phyloP scores from a whole-genome alignment of 2,113 vertebrate species.

The Urocynchramus pylzowi region DNA sequence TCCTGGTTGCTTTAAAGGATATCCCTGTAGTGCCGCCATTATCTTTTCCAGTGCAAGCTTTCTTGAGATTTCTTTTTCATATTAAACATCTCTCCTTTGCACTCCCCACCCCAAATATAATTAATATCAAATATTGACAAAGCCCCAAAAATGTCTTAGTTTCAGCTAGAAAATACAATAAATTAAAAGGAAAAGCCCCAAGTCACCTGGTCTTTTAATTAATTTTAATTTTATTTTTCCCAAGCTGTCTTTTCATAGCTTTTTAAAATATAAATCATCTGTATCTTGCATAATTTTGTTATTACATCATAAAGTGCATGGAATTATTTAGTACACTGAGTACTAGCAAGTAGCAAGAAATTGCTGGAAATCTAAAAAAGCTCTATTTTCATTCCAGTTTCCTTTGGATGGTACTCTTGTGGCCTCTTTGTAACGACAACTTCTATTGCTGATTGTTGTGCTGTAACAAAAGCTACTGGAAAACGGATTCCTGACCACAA shows the following conservation, averaged over 20 bases:
- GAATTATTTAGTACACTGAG: not conserved
- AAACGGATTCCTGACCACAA: not conserved
- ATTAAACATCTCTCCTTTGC: not conserved
- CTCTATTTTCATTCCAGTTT: not conserved
- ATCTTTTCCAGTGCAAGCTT: not conserved
- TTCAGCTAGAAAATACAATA: not conserved
- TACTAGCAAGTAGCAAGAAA: not conserved
- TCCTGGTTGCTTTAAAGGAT: not conserved
- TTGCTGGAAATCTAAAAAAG: not conserved
- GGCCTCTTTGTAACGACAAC: not conserved
- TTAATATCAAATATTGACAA: not conserved
- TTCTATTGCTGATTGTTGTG: not conserved
- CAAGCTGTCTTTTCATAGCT: not conserved
- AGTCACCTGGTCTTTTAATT: not conserved
- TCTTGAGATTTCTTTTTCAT: not conserved
- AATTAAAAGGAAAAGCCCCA: conserved; percentile 23
- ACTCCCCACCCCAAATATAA: not conserved
- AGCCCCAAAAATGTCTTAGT: not conserved
- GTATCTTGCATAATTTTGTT: not conserved
- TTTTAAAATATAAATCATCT: conserved; percentile 4
- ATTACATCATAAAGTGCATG: not conserved
- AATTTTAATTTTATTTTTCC: conserved; percentile 40
- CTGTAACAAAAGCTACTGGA: not conserved
- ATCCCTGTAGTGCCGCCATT: not conserved
- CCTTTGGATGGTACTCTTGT: not conserved